Evolutionary conservation across 1,140 invertebrate genomes (phyloP).

Genomic region (Penaeus chinensis): DNA sequence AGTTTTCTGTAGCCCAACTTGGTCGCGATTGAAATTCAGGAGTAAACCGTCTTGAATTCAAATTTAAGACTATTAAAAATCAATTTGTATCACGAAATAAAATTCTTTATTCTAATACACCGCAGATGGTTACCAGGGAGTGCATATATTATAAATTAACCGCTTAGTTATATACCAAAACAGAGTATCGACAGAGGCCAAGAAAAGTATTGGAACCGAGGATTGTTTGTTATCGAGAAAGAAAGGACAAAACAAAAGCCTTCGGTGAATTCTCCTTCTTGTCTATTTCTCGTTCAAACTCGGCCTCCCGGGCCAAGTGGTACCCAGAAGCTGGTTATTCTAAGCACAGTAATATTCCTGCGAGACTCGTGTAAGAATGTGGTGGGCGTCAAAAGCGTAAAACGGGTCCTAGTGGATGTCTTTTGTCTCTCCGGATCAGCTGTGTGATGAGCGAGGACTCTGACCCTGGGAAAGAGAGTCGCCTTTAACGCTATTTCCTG

Average conservation of each 20-base stretch:
- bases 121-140: background rate
- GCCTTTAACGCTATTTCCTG: too few relatives aligned
- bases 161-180: background rate
- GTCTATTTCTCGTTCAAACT: background rate
- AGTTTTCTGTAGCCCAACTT: too few relatives aligned
- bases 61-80: too few relatives aligned
- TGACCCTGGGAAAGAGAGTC: conserved; percentile 27
- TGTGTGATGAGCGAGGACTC: conserved; percentile 51
- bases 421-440: conserved; percentile 52
- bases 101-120: background rate
- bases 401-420: conserved; percentile 8
- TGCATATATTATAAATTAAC: background rate
- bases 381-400: background rate
- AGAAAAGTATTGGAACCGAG: conserved; percentile 46
- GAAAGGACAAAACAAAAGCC: conserved; percentile 53
- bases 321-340: background rate
- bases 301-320: background rate
- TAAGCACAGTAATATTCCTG: background rate
- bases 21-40: too few relatives aligned
- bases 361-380: background rate
- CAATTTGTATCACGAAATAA: too few relatives aligned
- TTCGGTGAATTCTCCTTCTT: conserved; percentile 41
- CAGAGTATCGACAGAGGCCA: conserved; percentile 19
- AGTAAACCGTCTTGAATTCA: too few relatives aligned
- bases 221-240: conserved; percentile 61